Base-by-base conservation (phyloP, 2,888 invertebrate genomes). In the Ectobius pallidus region DNA sequence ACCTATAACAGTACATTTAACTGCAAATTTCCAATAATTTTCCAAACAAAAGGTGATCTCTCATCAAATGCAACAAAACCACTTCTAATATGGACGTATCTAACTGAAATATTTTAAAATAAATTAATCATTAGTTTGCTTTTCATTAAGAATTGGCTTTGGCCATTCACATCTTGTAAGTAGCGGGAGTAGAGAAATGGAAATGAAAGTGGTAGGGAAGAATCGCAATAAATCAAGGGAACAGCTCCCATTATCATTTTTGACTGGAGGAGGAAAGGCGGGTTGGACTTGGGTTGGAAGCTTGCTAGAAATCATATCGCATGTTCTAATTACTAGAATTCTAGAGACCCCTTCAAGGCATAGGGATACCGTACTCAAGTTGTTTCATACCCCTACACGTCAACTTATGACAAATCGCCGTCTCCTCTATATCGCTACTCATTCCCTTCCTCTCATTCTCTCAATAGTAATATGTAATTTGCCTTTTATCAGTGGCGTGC, bases 181-280 rank as follows among this genome's bases (percentile, higher is more conserved):
- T n/a, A n/a, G n/a, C n/a, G n/a, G n/a, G n/a, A n/a, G n/a, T n/a
- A 46, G 18, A 18, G 0, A n/a, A 7, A 46, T 9, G 46, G 52
- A 4, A 20, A 25, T 22, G 52, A 25, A 14, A 25, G 55, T 25
- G 20, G 44, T 11, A n/a, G 69, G 55, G 42, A 18, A 30, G 67
- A 52, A 67, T 55, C 30, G 9, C 42, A 39, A 71, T 71, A 71
- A 71, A 71, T 71, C 71, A 71, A 71, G 67, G 22, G 67, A 52
- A 49, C 71, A 55, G 71, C 55, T 71, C 55, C 39, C 67, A 71
- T 71, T 71, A 71, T 71, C 71, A 65, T 71, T 71, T 70, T 70
- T 58, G 44, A 44, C 11, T 42, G 70, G n/a, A 22, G 63, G 42
- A 22, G 65, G n/a, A 46, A 65, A 30, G 44, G 34, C 65, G 20